Evolutionary conservation across 2,888 invertebrate species (phyloP), one percentile per base, ranked within the genome.

Genomic region (Tipula lateralis): DNA sequence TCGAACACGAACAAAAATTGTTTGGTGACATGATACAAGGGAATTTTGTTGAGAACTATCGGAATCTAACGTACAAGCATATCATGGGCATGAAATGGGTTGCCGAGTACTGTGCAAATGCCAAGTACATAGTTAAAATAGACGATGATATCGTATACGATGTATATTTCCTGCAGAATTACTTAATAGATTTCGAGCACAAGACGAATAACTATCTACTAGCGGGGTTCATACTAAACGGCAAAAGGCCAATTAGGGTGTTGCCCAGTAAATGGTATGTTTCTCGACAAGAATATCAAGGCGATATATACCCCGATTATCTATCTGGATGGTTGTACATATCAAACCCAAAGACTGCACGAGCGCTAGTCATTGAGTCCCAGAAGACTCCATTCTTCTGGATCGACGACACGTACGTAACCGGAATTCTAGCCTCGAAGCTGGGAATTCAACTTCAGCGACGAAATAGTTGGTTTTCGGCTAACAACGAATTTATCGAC

Each of bases 401-500:
- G 97, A 96, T 98, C 85, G 97, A 98, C 88, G 97, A 98, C 88
- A 94, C 96, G 82, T 95, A 94, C 88, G 90, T 97, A 0, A 97
- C 97, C 0, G 97, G 97, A 0, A 91, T 96, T 84, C 89, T 97
- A 34, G 92, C 94, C 6, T 90, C 93, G 84, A 90, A 91, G 32
- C 88, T 93, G 29, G 90, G 91, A 50, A 91, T 95, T n/a, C 89
- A 91, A 50, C 89, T 94, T 80, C 90, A 89, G 85, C 92, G 93
- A 84, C 89, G 95, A 16, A 91, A 92, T 83, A 87, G 91, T 16
- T 92, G 92, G 88, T 96, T 93, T 90, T 92, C 96, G 5, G 92
- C 93, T 7, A 94, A 95, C 88, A 92, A 94, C 12, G 94, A 95
- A 87, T 92, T 93, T 87, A 89, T 96, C 34, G 92, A 94, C 87